Evolutionary conservation across 1,140 invertebrate genomes (phyloP), one percentile per base, ranked within the genome.

Genomic region (Heliothis virescens): DNA sequence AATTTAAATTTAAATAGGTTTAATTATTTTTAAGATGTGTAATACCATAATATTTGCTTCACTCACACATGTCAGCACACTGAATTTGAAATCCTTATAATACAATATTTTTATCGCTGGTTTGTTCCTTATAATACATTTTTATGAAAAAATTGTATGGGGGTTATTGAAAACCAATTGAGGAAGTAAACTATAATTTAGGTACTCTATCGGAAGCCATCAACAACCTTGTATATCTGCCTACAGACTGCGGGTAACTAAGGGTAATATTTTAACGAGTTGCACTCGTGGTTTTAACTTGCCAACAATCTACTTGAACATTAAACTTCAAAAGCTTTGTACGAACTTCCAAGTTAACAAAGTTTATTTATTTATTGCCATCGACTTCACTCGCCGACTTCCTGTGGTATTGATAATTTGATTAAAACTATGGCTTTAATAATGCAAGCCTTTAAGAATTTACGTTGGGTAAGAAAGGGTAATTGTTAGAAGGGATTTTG

Each of bases 241-340:
- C 41, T 26, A 21, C 53, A 52, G 63, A 76, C 59, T 76, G 52
- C 63, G 48, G 18, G 41, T 52, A 63, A 62, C 18, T 59, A 62
- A 73, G 57, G 18, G 57, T 74, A 60, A 71, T 62, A 63, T 34
- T 62, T 59, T 63, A 62, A 76, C 53, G 55, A 63, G 60, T 63
- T 63, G 69, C 69, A 72, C 52, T 72, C 57, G 73, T 63, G 73
- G 59, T 52, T 63, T 63, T 34, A 52, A 52, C 59, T 76, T 63
- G 34, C 10, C 26, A 52, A 63, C 15, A 21, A 76, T 50, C 67
- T 63, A 62, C 34, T 75, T n/a, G 34, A 67, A 48, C 16, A 48
- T 67, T 15, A 26, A 75, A 76, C 73, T 47, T 76, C 59, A 63
- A 76, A 76, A 52, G 41, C 48, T 48, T 76, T 76, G 73, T 76